Evolutionary conservation across 2,113 vertebrate genomes (phyloP), one percentile per base, ranked within the genome.

Genomic region (Guaruba guarouba): DNA sequence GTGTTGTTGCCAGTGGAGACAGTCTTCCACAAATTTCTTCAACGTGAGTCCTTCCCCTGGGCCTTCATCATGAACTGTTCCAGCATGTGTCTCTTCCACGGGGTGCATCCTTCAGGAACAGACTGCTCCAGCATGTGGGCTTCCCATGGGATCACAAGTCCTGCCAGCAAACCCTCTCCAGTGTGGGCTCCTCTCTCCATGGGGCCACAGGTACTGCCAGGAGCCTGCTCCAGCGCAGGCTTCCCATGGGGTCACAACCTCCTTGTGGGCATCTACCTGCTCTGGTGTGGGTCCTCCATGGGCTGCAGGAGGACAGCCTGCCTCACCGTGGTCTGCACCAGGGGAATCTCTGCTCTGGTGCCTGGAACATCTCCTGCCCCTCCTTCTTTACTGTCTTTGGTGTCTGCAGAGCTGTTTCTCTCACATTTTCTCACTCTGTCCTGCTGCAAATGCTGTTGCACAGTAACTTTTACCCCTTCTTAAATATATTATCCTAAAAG

Each of bases 51-150:
- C 13, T 82, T 35, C 39, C 61, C 41, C 23, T 4, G 29, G 28
- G 29, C n/a, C 29, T 19, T 77, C 55, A 23, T 48, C 55, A 41
- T 29, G 29, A 41, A 31, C 11, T 55, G 29, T 14, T 63, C 29
- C 35, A 23, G 7, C 15, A 20, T 62, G 19, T 14, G 14, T 5
- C n/a, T 17, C 3, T 55, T 35, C 25, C 25, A 55, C 2, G 5
- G 11, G 2, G 3, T 22, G 17, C 48, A 20, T 31, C 19, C 35
- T 35, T 25, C 29, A 48, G 29, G 48, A 20, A 22, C 55, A 48
- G 29, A 25, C 48, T n/a, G 5, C 13, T n/a, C 19, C 54, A 69
- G 63, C 1, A 0, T n/a, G 0, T 35, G 39, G 29, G 13, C 41
- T 14, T 4, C 6, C 20, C 9, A 11, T 7, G 27, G 29, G 25